Evolutionary conservation across 2,888 invertebrate genomes (phyloP).

Genomic region (Tribolium freemani): DNA sequence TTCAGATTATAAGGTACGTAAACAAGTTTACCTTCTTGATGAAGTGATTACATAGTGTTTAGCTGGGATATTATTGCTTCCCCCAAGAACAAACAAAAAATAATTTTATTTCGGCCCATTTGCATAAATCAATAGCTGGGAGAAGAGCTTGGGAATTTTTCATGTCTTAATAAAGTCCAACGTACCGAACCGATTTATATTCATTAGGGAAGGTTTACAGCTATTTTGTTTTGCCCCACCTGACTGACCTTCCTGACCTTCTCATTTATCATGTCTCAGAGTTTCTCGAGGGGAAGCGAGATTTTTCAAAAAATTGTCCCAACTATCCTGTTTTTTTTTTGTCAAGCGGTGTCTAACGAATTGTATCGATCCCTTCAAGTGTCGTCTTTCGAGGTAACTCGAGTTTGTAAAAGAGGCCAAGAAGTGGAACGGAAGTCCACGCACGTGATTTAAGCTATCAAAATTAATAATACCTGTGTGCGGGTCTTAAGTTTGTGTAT

Average conservation of each 20-base stretch:
- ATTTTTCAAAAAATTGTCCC: conserved; percentile 6
- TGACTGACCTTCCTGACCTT: conserved; percentile 51
- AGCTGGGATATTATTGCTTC: neutral
- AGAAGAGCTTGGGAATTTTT: conserved; percentile 27
- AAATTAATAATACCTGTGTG: conserved; percentile 23
- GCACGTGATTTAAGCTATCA: conserved; percentile 15
- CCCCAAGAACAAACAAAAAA: conserved; percentile 6
- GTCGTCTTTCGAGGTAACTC: neutral
- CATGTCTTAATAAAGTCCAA: conserved; percentile 51
- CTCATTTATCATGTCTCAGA: conserved; percentile 54
- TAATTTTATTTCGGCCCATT: conserved; percentile 8
- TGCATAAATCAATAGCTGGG: conserved; percentile 30
- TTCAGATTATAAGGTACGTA: conserved; percentile 53
- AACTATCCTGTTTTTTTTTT: neutral
- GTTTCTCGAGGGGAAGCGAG: neutral
- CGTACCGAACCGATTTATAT: conserved; percentile 59
- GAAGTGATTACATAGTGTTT: conserved; percentile 37
- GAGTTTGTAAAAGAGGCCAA: neutral
- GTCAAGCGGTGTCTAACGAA: neutral
- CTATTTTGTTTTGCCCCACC: conserved; percentile 56
- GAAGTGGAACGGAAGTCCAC: conserved; percentile 6
- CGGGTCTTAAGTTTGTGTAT: conserved; percentile 12
- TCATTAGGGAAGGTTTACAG: conserved; percentile 58
- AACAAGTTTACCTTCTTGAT: conserved; percentile 49
- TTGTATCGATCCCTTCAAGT: neutral